Base-by-base conservation (phyloP, 2,888 invertebrate genomes). In the Mamestra brassicae region DNA sequence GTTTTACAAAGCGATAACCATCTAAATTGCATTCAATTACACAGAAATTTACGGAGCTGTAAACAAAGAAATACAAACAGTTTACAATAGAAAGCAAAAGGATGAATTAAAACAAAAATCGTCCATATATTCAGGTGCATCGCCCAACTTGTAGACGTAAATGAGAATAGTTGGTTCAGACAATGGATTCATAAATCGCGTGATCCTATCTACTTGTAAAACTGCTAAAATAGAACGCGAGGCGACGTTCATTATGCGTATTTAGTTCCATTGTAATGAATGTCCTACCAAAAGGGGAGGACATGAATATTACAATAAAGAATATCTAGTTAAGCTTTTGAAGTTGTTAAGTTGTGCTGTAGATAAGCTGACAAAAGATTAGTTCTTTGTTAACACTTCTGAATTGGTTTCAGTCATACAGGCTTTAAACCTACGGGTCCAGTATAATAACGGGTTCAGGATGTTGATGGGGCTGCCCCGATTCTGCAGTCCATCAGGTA, bases 101-200 rank as follows among this genome's bases (percentile, higher is more conserved):
- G 71, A 83, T 47, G 73, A 85, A 85, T 81, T 70, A 83, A 81
- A 87, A 89, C 85, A 87, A 89, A 88, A 90, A 89, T 90, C 83
- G 85, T 89, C 81, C 87, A 85, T 90, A 89, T 86, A 88, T 88
- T 88, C 85, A 89, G 84, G 71, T 79, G 88, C 84, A 88, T 87
- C 81, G 86, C 80, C 89, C 81, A 88, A 87, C 89, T 89, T 87
- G 85, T 83, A 88, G 90, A 90, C 92, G 91, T 91, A 94, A 95
- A 94, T 94, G 94, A 94, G 94, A 93, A 92, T 91, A 92, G 92
- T 92, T 90, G 82, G 85, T 84, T 83, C 89, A 91, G 90, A 95
- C 95, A 95, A 95, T 94, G 93, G 93, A 88, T 93, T 92, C 92
- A 94, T 95, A 94, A 94, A 94, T 94, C 90, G 90, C 89, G 86